Conservation (phyloP, 2,113 vertebrate species). For the Coregonus clupeaformis region DNA sequence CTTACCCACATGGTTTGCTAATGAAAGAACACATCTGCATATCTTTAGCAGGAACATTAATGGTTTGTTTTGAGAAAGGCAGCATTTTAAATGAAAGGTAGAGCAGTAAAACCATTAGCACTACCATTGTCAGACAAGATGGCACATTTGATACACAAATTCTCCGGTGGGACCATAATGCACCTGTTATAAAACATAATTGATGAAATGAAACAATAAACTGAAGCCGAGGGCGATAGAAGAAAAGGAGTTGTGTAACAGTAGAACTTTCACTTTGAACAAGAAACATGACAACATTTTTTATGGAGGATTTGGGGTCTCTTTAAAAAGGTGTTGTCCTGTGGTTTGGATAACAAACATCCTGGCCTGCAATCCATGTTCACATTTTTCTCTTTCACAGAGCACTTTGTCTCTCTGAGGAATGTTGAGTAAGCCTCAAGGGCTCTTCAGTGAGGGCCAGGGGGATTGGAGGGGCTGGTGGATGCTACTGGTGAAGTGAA, state of each 20-base stretch:
- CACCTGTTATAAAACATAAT: neutral
- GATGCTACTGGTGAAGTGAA: constrained; percentile 56
- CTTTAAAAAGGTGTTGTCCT: constrained; percentile 6
- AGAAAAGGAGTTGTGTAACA: neutral
- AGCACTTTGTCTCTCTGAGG: constrained; percentile 60
- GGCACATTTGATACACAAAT: neutral
- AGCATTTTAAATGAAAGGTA: neutral
- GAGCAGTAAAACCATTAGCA: neutral
- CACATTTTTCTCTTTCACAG: constrained; percentile 49
- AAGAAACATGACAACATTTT: neutral
- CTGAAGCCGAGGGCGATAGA: neutral
- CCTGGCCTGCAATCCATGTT: constrained; percentile 4
- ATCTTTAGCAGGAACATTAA: neutral
- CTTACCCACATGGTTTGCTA: too few relatives aligned
- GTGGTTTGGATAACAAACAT: constrained; percentile 36
- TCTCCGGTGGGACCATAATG: neutral
- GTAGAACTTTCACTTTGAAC: neutral
- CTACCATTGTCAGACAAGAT: neutral
- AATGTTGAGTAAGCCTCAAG: constrained; percentile 73
- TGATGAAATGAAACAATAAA: neutral
- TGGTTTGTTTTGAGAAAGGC: neutral
- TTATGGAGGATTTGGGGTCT: neutral
- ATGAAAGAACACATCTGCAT: neutral
- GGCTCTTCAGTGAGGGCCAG: constrained; percentile 63
- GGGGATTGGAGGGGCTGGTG: constrained; percentile 50